phyloP scores from a whole-genome alignment of 2,888 invertebrate genomes.

The Drosophila meridionalis region DNA sequence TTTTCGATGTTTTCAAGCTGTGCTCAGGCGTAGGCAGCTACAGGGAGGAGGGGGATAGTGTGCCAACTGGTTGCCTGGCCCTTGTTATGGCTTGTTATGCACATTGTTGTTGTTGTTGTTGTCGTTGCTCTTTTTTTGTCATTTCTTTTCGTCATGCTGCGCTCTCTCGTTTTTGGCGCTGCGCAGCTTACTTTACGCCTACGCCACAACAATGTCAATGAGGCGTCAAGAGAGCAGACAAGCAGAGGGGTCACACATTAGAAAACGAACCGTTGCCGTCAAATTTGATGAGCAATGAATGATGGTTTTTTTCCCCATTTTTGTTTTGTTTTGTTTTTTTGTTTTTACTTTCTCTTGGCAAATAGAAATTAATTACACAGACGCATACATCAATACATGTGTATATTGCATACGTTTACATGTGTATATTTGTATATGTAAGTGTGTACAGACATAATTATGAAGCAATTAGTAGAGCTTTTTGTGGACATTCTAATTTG shows the following conservation, averaged over 20 bases:
- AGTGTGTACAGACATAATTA: neutral
- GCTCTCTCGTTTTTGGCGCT: constrained; percentile 29
- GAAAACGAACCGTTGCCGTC: constrained; percentile 62
- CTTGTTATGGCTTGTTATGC: constrained; percentile 48
- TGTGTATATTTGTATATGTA: neutral
- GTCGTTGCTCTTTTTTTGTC: neutral
- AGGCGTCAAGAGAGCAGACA: constrained; percentile 22
- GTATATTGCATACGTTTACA: neutral
- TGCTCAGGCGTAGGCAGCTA: constrained; percentile 23
- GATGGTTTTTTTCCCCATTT: constrained; percentile 22
- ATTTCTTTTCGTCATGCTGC: constrained; percentile 16
- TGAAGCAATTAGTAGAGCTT: constrained; percentile 41
- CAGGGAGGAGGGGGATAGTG: neutral
- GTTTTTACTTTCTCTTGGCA: constrained; percentile 75
- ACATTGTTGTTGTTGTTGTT: constrained; percentile 31
- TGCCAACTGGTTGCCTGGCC: constrained; percentile 34
- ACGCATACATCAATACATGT: constrained; percentile 5
- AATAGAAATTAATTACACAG: constrained; percentile 72
- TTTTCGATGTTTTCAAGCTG: constrained; percentile 30
- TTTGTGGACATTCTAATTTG: constrained; percentile 35
- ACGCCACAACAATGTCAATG: constrained; percentile 44
- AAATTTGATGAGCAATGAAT: constrained; percentile 75
- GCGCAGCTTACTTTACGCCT: constrained; percentile 69
- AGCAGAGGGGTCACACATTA: constrained; percentile 49
- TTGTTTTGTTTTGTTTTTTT: constrained; percentile 35